Evolutionary conservation across 2,888 invertebrate genomes (phyloP), one percentile per base, ranked within the genome.

Genomic region (Drymonia ruficornis): DNA sequence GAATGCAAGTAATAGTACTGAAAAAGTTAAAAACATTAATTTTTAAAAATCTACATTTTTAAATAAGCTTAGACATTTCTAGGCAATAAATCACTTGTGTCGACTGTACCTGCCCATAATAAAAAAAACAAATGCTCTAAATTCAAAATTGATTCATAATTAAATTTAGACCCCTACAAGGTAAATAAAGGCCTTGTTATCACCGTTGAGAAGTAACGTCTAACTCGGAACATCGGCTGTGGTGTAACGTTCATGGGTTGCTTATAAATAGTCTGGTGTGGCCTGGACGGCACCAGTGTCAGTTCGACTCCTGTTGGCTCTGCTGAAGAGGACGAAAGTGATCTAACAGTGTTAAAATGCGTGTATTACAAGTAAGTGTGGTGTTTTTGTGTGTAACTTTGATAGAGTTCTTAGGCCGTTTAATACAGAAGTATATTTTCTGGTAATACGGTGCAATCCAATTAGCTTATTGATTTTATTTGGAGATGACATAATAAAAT

Each of bases 271-370:
- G 73, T 65, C 54, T 57, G 54, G 57, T 57, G 52, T 55, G 56
- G 55, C 59, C 61, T 65, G 31, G 34, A 47, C 29, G 18, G 72
- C 70, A 80, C 57, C 85, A 89, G 89, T 86, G 86, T 88, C 86
- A 93, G 91, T 93, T 91, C 89, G 64, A 72, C 78, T 92, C 89
- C 90, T 90, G 91, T 89, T 89, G 77, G 83, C 78, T 56, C 28
- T 55, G 82, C 86, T 84, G 89, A 91, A 92, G 88, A 91, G 89
- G 91, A 89, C 81, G 90, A 88, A 91, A 93, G 91, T 92, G 90
- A 87, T 83, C 67, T 58, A 62, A 54, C 49, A 67, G 61, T 61
- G 63, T 47, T 55, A 88, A 79, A 78, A 93, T 93, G 93, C 86
- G 83, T 80, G 74, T 81, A 59, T 83, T 83, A 63, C 91, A 92